Evolutionary conservation across 2,113 vertebrate species (phyloP).

Genomic region (Salvelinus namaycush): DNA sequence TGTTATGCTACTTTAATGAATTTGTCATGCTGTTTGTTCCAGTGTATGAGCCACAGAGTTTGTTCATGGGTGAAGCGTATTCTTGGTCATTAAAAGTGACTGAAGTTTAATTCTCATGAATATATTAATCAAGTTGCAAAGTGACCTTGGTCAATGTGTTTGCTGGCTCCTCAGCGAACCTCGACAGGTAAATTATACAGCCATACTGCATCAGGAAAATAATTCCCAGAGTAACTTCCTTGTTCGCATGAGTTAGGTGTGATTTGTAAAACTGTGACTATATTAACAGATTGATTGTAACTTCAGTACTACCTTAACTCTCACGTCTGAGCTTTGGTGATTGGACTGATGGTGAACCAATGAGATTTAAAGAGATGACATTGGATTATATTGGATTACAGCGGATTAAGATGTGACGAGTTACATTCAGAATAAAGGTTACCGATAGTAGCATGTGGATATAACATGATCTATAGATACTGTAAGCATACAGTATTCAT

Average conservation of each 20-base stretch:
- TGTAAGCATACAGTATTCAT: neutral
- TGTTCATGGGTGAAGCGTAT: neutral
- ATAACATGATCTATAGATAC: neutral
- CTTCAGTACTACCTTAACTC: no score
- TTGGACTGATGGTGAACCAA: slow-evolving; percentile 25
- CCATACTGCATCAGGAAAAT: no score
- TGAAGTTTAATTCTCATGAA: neutral
- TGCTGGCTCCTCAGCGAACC: no score
- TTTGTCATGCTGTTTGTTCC: neutral
- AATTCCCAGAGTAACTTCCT: no score
- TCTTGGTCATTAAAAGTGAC: neutral
- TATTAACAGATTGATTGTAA: no score
- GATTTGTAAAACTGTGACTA: no score
- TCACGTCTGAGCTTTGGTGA: neutral
- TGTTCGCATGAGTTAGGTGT: no score
- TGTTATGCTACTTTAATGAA: neutral
- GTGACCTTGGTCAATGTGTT: slow-evolving; percentile 17
- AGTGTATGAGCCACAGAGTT: neutral
- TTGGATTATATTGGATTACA: slow-evolving; percentile 37
- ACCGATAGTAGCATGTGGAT: slow-evolving; percentile 10
- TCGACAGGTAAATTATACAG: no score
- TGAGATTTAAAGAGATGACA: slow-evolving; percentile 55
- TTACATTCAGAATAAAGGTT: slow-evolving; percentile 48
- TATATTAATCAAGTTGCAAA: neutral
- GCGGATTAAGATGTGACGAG: slow-evolving; percentile 37